Evolutionary conservation across 2,113 vertebrate genomes (phyloP).

Genomic region (Chamaetylas fuelleborni): DNA sequence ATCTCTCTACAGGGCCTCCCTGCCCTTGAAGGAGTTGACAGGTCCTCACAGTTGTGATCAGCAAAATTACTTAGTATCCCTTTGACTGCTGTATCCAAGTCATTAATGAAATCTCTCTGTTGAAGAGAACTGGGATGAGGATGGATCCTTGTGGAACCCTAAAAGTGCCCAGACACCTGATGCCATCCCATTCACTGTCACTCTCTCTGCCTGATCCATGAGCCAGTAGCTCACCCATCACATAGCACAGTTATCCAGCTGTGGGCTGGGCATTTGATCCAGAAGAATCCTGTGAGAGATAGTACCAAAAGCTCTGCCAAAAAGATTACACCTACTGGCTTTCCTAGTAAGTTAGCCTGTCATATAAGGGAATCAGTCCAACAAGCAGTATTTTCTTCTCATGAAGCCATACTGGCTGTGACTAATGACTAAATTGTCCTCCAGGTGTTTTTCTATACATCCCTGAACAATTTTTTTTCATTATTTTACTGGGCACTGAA

Average conservation of each 20-base stretch:
- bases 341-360: no score
- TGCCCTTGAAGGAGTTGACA: fast-evolving
- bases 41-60: no score
- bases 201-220: not conserved
- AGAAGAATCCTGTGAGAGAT: not conserved
- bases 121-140: not conserved
- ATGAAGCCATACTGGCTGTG: fast-evolving
- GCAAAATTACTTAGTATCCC: not conserved
- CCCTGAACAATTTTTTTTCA: not conserved
- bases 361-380: not conserved
- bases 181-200: not conserved
- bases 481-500: not conserved
- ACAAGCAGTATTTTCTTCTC: not conserved
- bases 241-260: fast-evolving
- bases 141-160: not conserved
- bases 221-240: not conserved
- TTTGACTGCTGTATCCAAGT: not conserved
- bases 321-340: no score
- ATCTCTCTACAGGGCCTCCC: no score
- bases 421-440: not conserved
- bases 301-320: not conserved
- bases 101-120: not conserved
- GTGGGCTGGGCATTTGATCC: not conserved
- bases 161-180: not conserved
- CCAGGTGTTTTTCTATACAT: not conserved